Evolutionary conservation across 2,113 vertebrate species (phyloP).

Genomic region (Serinus canaria): DNA sequence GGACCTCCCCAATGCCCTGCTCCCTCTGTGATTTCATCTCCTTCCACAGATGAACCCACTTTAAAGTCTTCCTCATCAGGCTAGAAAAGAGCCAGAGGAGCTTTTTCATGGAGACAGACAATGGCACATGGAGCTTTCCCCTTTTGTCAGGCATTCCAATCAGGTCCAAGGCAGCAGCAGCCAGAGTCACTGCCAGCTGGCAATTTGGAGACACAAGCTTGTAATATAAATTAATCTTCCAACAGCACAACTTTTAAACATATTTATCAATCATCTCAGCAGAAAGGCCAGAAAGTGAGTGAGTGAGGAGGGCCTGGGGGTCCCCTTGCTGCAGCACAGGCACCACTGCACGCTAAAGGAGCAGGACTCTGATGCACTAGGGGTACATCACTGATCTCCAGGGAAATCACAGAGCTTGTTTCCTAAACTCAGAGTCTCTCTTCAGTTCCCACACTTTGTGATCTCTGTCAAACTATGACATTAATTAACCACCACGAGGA

Average conservation of each 20-base stretch:
- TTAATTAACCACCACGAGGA: background rate
- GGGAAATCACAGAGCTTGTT: background rate
- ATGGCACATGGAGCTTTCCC: background rate
- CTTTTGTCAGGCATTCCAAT: background rate
- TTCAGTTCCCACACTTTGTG: background rate
- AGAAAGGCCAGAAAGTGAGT: background rate
- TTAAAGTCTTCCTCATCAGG: background rate
- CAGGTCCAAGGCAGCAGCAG: background rate
- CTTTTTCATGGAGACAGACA: background rate
- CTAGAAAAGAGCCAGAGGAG: background rate
- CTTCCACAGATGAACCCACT: background rate
- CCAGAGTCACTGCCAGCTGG: background rate
- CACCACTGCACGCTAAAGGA: accelerated
- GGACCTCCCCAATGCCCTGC: no score
- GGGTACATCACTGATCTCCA: background rate
- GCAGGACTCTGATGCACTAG: background rate
- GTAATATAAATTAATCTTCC: background rate
- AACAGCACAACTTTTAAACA: background rate
- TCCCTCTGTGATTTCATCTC: background rate
- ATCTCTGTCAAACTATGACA: background rate
- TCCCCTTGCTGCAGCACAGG: background rate
- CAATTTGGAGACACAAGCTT: background rate
- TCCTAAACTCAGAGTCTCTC: background rate
- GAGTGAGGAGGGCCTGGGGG: background rate
- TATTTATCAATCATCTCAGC: background rate